Evolutionary conservation across 2,888 invertebrate genomes (phyloP).

Genomic region (Nomada hirtipes): DNA sequence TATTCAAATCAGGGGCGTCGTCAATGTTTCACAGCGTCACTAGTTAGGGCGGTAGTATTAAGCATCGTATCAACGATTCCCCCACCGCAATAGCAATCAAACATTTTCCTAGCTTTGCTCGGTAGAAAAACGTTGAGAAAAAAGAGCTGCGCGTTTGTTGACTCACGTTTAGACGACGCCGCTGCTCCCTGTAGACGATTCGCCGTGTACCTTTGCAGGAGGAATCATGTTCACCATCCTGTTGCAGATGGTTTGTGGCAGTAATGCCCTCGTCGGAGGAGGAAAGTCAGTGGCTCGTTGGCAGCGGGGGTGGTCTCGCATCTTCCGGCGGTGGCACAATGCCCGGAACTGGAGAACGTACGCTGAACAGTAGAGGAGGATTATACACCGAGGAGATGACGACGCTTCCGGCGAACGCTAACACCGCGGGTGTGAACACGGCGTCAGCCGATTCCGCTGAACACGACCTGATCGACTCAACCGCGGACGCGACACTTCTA

Average conservation of each 20-base stretch:
- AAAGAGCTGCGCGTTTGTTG: background rate
- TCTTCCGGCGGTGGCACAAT: conserved; percentile 69
- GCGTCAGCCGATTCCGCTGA: conserved; percentile 82
- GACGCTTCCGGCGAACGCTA: conserved; percentile 83
- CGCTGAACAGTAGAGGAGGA: conserved; percentile 79
- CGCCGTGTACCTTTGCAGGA: background rate
- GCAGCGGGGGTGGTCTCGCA: conserved; percentile 74
- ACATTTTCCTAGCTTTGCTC: background rate
- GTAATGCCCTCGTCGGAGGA: conserved; percentile 87
- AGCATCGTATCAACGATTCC: background rate
- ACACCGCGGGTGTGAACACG: conserved; percentile 85
- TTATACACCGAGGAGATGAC: conserved; percentile 85
- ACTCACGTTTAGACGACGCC: conserved; percentile 6
- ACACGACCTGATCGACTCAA: conserved; percentile 86
- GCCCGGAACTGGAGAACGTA: conserved; percentile 70
- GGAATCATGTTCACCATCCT: background rate
- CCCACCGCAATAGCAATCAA: background rate
- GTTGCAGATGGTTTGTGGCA: conserved; percentile 81
- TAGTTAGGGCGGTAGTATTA: no score
- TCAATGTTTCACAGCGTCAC: background rate
- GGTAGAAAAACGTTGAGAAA: background rate
- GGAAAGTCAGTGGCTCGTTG: conserved; percentile 85
- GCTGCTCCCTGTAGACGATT: background rate
- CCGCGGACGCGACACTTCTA: conserved; percentile 86
- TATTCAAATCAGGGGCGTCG: background rate